Evolutionary conservation across 2,797 vertebrate genomes (phyloP), one percentile per base, ranked within the genome.

Genomic region (Benthosema pterotum): DNA sequence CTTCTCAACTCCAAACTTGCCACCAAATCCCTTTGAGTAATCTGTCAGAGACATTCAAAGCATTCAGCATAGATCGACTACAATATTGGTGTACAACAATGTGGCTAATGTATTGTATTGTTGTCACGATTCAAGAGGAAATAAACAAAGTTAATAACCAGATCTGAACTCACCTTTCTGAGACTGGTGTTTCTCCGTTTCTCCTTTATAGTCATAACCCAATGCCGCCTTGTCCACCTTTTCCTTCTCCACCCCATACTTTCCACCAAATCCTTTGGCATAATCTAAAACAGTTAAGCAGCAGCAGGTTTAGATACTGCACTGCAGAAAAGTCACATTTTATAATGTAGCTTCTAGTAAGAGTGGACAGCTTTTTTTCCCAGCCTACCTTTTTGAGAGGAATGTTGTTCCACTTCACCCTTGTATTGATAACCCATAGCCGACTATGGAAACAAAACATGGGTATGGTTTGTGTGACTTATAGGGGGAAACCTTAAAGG

Each of bases 371-470:
- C 5, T 6, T 7, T 32, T 28, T 28, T 25, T 32, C 3, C 1
- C 2, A 32, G 17, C 65, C 52, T 76, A 94, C 96, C 96, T 95
- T 92, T 96, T 80, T 98, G 98, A 58, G 98, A 99, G 0, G 91
- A 58, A 19, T 99, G 98, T 50, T 96, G 94, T 67, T 95, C 89
- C 70, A 97, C 93, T 54, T 96, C 86, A 15, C 90, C 95, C 84
- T 98, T 99, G 89, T 99, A 98, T 16, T 96, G 95, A 76, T 95
- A 99, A 56, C 94, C 94, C 82, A 98, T 45, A 0, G 97, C 98
- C 16, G 96, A 97, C 98, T 99, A 84, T 6, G 65, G 3, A 75
- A 32, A 60, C 0, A 56, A 80, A 52, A 65, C n/a, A 65, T 0
- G 14, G 11, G 16, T 13, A n/a, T 38, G 32, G 32, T 38, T 38